Evolutionary conservation across 2,113 vertebrate genomes (phyloP).

Genomic region (Nasalis larvatus): DNA sequence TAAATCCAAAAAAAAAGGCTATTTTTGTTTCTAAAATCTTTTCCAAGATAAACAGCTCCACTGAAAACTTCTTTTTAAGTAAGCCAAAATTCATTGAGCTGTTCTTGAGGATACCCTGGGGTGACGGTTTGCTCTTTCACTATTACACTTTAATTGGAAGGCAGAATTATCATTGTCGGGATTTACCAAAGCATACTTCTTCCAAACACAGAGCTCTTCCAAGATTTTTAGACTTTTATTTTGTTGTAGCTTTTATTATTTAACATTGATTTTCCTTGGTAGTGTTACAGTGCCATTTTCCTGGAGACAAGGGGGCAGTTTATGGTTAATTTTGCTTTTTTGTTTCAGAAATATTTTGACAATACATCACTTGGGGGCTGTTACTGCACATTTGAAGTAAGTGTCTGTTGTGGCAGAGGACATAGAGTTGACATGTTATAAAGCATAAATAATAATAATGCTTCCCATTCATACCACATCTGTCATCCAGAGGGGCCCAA

Average conservation of each 20-base stretch:
- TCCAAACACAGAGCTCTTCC: not conserved
- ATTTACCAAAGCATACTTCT: slow-evolving; percentile 13
- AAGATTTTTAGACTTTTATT: slow-evolving; percentile 43
- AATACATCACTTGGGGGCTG: slow-evolving; percentile 40
- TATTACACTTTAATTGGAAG: slow-evolving; percentile 54
- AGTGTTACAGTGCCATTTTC: not conserved
- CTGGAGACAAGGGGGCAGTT: slow-evolving; percentile 49
- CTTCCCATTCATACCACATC: slow-evolving; percentile 21
- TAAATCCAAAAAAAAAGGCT: not conserved
- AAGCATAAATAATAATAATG: slow-evolving; percentile 61
- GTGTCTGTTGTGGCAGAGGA: slow-evolving; percentile 53
- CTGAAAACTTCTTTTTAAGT: not conserved
- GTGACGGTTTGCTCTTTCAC: not conserved
- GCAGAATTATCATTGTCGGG: slow-evolving; percentile 36
- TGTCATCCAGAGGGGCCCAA: not conserved
- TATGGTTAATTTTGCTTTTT: slow-evolving; percentile 67
- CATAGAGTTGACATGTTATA: slow-evolving; percentile 41
- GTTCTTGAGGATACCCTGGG: not conserved
- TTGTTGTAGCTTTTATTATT: slow-evolving; percentile 55
- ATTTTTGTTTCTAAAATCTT: slow-evolving; percentile 1
- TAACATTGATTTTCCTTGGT: slow-evolving; percentile 47
- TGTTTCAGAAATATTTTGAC: slow-evolving; percentile 70
- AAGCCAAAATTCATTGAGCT: slow-evolving; percentile 19
- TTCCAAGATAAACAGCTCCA: not conserved
- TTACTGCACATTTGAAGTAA: slow-evolving; percentile 49